Base-by-base conservation (phyloP, 64 coral and sea anemone species). In the Montipora sp. region DNA sequence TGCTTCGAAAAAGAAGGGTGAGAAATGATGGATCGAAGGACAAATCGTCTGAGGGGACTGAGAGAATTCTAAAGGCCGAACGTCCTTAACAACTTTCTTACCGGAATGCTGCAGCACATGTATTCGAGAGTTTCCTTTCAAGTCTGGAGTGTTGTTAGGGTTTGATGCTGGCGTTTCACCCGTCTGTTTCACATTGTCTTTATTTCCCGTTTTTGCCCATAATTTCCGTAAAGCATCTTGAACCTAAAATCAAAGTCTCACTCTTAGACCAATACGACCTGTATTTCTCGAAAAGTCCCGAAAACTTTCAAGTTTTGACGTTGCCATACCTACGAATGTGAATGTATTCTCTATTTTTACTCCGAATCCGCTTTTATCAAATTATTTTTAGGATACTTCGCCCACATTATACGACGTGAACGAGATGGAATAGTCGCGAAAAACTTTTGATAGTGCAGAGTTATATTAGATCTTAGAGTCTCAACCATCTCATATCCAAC, bases 191-290 rank as follows among this genome's bases (percentile, higher is more conserved):
- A 57, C 51, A 20, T 36, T 63, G 8, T 9, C 0, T 5, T 13
- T 60, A 5, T 21, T 3, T 16, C 13, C 3, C 21, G 1, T 0
- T 16, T 46, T 82, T 0, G 63, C 10, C n/a, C 21, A 0, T 15
- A 82, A 82, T 13, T 82, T 82, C 11, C 80, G 53, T 16, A 60
- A 1, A 13, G 80, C 80, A 7, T 63, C 80, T 16, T 61, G 80
- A 65, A 82, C 80, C 80, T 82, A 44, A 21, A 18, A 75, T 6
- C 36, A 75, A 63, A 63, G 13, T 63, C 3, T 13, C 0, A 63
- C 24, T 24, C 0, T 24, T 24, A 24, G 24, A 24, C 24, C 24
- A 24, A 24, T 24, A 24, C 0, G 24, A 24, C 24, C 0, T 24
- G 24, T 24, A 24, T 24, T 24, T 0, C 24, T 24, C 24, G 24